phyloP scores from a whole-genome alignment of 2,888 invertebrate genomes.

The Pterostichus madidus region DNA sequence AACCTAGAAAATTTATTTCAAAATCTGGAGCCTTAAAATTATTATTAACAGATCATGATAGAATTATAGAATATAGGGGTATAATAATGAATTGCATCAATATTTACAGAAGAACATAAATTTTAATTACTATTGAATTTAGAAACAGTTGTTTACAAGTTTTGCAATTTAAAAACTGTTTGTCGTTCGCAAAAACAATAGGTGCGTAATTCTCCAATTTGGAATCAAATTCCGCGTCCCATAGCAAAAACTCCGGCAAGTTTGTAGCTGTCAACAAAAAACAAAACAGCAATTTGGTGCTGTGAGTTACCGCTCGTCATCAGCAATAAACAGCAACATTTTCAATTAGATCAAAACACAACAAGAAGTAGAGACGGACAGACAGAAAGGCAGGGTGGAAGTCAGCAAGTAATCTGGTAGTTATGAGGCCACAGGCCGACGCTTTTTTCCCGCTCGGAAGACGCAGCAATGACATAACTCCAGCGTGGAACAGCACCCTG shows the following conservation, averaged over 20 bases:
- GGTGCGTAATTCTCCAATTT: conserved; percentile 7
- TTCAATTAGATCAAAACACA: conserved; percentile 42
- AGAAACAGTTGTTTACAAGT: no score
- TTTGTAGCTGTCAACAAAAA: conserved; percentile 49
- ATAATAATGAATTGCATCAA: no score
- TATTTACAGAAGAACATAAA: no score
- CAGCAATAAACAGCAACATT: conserved; percentile 43
- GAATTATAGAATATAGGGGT: no score
- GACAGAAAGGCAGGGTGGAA: no score
- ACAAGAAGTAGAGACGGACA: no score
- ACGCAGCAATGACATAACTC: conserved; percentile 63
- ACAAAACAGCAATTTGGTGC: conserved; percentile 41
- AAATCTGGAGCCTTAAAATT: no score
- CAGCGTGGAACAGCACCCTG: conserved; percentile 63
- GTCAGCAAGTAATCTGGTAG: conserved; percentile 54
- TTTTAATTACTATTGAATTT: no score
- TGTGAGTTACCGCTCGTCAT: conserved; percentile 41
- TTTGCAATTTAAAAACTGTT: no score
- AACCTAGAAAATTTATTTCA: no score
- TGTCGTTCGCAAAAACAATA: no score
- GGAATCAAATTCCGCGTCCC: conserved; percentile 18
- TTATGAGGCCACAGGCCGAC: conserved; percentile 55
- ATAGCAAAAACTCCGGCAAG: conserved; percentile 12
- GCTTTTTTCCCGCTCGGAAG: conserved; percentile 47
- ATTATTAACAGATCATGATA: no score